Evolutionary conservation across 2,113 vertebrate genomes (phyloP), one percentile per base, ranked within the genome.

Genomic region (Apus apus): DNA sequence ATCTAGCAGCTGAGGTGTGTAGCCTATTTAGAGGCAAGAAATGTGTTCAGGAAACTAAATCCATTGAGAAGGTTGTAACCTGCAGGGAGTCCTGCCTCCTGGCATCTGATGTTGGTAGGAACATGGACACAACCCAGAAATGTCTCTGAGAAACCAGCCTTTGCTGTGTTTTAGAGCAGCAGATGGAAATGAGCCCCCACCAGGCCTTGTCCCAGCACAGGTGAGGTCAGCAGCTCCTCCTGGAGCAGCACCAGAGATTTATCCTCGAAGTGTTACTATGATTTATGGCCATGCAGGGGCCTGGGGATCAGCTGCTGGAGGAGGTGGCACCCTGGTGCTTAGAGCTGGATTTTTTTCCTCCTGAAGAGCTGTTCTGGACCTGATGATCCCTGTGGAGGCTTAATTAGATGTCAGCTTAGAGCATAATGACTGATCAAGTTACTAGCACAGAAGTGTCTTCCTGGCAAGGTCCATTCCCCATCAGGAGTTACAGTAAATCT

Each of bases 391-490:
- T 57, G 46, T 46, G 66, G 90, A 91, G 87, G 92, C 60, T 96
- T 96, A 90, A 93, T 90, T 75, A 94, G 89, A 71, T 93, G 93
- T 93, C 93, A 95, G 3, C 82, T 94, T 53, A 67, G 1, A 87
- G 84, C 87, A 67, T 76, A 88, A 85, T 65, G 87, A 88, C 89
- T 61, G 95, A 90, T 93, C 85, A 83, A 80, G 83, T 92, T 87
- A 62, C 89, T 45, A 45, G 85, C 83, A 92, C 87, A 85, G 64
- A 92, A 73, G 62, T 13, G 32, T 81, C 93, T 84, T 85, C 80
- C 78, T 89, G 83, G 74, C 67, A 61, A 14, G 38, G 32, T 38
- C 89, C 21, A 32, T 34, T 80, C 65, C 67, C 89, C 57, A 68
- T 34, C 3, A 1, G 75, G 85, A 78, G 68, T 70, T 87, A 87